Percentiles rank a stretch among this genome's conserved stretches.
These are phyloP conservation scores for Climacteris rufus DNA, from an alignment of 2,113 vertebrate species.

Conservation along the genomic window DNA sequence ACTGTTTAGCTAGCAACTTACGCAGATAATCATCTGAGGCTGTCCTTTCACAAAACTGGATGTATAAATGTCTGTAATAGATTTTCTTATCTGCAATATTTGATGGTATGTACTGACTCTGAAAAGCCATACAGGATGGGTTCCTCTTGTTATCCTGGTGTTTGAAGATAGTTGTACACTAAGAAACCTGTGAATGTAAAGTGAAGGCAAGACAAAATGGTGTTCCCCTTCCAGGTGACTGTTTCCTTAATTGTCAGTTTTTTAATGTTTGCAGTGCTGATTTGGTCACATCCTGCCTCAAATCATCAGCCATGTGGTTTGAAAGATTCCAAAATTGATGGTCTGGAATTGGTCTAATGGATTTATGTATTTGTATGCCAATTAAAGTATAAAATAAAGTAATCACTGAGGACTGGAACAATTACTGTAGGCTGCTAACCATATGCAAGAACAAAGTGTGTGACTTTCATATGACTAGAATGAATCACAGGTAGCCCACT, in stretches of 20 bases:
- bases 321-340: background rate
- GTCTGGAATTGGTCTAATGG: background rate
- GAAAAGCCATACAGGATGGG: background rate
- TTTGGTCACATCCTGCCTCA: background rate
- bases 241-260: background rate
- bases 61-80: background rate
- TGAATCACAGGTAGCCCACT: constrained; percentile 48
- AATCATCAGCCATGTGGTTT: background rate
- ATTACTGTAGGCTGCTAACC: constrained; percentile 26
- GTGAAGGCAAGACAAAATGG: background rate
- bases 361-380: background rate
- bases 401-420: background rate
- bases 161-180: background rate
- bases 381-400: constrained; percentile 2
- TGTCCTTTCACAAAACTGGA: background rate
- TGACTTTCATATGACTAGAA: constrained; percentile 22
- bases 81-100: background rate
- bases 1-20: background rate
- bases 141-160: background rate
- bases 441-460: constrained; percentile 41
- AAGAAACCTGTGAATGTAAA: background rate
- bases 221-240: background rate
- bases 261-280: background rate
- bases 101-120: background rate
- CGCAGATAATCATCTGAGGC: background rate